Percentiles rank a stretch among this genome's conserved stretches.
These are phyloP conservation scores for Centruroides vittatus DNA, from an alignment of 1,140 invertebrate genomes.

Conservation along the genomic window DNA sequence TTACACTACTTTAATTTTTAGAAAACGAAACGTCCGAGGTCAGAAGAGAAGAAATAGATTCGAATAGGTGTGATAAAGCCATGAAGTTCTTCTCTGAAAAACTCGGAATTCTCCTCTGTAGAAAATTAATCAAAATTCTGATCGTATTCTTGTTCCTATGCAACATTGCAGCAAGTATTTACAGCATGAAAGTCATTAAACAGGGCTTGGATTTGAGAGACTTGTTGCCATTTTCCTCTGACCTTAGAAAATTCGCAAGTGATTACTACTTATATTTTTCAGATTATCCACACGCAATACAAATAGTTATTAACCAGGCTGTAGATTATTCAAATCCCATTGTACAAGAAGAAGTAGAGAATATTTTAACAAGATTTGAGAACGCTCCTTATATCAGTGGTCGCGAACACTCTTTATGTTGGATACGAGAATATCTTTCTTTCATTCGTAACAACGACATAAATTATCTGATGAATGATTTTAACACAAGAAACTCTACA, in stretches of 20 bases:
- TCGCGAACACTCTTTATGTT: slow-evolving; percentile 71
- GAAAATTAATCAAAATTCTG: slow-evolving; percentile 53
- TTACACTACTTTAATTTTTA: no score
- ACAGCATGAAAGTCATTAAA: slow-evolving; percentile 69
- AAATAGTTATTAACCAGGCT: slow-evolving; percentile 66
- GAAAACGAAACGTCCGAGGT: no score
- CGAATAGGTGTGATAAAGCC: no score
- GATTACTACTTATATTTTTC: slow-evolving; percentile 73
- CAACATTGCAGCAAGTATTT: slow-evolving; percentile 69
- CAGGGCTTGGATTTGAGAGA: slow-evolving; percentile 76
- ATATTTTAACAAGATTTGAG: slow-evolving; percentile 60
- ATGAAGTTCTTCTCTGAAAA: slow-evolving; percentile 46
- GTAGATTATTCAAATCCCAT: slow-evolving; percentile 68
- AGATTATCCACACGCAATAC: slow-evolving; percentile 76
- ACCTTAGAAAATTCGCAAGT: slow-evolving; percentile 79
- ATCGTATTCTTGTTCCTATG: slow-evolving; percentile 60
- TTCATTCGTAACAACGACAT: slow-evolving; percentile 59
- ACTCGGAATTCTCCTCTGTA: slow-evolving; percentile 57
- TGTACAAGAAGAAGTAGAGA: slow-evolving; percentile 60
- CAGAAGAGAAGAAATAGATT: no score
- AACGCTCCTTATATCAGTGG: slow-evolving; percentile 55
- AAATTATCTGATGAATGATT: slow-evolving; percentile 40
- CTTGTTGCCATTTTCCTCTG: slow-evolving; percentile 69
- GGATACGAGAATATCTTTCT: slow-evolving; percentile 66
- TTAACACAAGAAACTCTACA: slow-evolving; percentile 51